These are phyloP conservation scores for Lasiurus borealis DNA, from an alignment of 2,113 vertebrate genomes.

Conservation along the genomic window DNA sequence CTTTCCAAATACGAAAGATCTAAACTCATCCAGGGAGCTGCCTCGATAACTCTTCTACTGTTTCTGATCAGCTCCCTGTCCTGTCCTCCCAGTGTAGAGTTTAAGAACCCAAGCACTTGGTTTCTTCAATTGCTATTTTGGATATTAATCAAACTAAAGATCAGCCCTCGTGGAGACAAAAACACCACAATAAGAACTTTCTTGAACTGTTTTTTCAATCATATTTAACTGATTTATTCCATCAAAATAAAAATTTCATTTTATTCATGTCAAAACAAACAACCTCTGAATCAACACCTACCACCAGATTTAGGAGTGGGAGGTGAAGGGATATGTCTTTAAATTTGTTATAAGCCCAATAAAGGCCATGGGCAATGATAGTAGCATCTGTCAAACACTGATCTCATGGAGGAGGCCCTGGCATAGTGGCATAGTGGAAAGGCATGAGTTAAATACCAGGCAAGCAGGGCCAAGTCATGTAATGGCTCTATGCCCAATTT, in stretches of 20 bases:
- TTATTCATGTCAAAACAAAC: conserved; percentile 34
- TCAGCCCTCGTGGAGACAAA: neutral
- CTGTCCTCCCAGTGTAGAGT: neutral
- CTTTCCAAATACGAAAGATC: neutral
- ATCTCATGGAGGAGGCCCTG: neutral
- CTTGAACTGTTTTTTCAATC: conserved; percentile 9
- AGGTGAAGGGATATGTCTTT: neutral
- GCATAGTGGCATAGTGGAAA: neutral
- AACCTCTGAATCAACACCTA: neutral
- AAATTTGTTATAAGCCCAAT: neutral
- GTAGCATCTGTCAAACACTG: neutral
- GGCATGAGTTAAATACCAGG: neutral
- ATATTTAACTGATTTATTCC: conserved; percentile 9
- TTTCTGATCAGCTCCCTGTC: neutral
- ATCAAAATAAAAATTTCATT: conserved; percentile 5
- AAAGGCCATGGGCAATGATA: neutral
- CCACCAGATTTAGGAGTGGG: neutral
- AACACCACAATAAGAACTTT: neutral
- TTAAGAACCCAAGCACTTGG: conserved; percentile 1
- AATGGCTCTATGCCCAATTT: neutral
- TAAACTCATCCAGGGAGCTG: neutral
- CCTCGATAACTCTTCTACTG: neutral
- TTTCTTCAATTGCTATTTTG: neutral
- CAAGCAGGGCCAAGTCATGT: neutral
- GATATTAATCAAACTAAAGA: neutral